phyloP scores from a whole-genome alignment of 2,797 vertebrate species.

The Notolabrus celidotus region DNA sequence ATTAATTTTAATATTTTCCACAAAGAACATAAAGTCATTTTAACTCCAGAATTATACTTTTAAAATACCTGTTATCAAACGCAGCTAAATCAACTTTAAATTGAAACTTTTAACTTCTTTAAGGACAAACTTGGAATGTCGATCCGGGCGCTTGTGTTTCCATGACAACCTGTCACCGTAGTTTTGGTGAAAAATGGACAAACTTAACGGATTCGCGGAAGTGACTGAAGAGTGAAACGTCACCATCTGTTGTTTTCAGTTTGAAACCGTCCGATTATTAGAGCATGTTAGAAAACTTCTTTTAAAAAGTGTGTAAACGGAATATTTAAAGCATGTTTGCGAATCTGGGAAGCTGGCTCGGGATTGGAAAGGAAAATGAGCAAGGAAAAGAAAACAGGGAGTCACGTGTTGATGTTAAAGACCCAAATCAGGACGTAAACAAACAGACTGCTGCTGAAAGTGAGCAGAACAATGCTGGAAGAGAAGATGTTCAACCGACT shows the following conservation, averaged over 20 bases:
- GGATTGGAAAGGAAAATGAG: constrained; percentile 49
- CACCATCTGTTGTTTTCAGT: constrained; percentile 8
- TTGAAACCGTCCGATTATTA: background rate
- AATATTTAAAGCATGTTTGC: constrained; percentile 63
- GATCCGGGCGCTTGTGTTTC: constrained; percentile 27
- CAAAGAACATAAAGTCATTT: no score
- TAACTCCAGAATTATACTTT: no score
- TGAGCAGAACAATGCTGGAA: background rate
- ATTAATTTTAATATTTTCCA: no score
- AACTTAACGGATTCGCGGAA: constrained; percentile 66
- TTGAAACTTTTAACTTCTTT: no score
- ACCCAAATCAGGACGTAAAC: constrained; percentile 36
- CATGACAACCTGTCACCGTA: constrained; percentile 56
- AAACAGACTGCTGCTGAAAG: constrained; percentile 8
- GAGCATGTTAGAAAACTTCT: background rate
- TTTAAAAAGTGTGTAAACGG: background rate
- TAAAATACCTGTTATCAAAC: no score
- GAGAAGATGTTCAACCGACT: constrained; percentile 2
- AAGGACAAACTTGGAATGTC: background rate
- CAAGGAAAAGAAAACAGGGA: constrained; percentile 23
- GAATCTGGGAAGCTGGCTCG: constrained; percentile 69
- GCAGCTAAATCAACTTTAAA: background rate
- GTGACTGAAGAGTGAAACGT: constrained; percentile 19
- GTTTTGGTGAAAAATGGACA: constrained; percentile 43
- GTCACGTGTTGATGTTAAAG: background rate